Conservation (phyloP, 2,888 invertebrate genomes). For the Cheilosia variabilis region DNA sequence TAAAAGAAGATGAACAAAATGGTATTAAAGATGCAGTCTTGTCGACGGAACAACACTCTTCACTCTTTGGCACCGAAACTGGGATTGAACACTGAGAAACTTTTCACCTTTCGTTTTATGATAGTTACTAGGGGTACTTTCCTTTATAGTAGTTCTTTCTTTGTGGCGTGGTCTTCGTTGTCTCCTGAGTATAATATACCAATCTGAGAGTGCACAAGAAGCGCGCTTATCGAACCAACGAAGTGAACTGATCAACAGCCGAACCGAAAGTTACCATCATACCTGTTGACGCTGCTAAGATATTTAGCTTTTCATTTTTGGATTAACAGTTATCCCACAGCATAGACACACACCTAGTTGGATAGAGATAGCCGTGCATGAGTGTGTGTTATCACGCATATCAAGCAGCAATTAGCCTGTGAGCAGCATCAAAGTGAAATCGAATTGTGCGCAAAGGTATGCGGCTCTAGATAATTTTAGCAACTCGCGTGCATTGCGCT, state of each 20-base stretch:
- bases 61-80: constrained; percentile 70
- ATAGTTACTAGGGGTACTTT: constrained; percentile 59
- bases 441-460: constrained; percentile 75
- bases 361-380: constrained; percentile 11
- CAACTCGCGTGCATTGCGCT: constrained; percentile 17
- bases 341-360: constrained; percentile 66
- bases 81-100: constrained; percentile 69
- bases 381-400: constrained; percentile 21
- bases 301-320: constrained; percentile 74
- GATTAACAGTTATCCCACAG: constrained; percentile 72
- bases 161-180: constrained; percentile 12
- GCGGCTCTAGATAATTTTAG: constrained; percentile 47
- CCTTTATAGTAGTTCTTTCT: constrained; percentile 56
- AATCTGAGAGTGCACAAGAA: constrained; percentile 57
- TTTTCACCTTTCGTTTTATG: constrained; percentile 75
- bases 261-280: constrained; percentile 75
- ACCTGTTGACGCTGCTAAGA: constrained; percentile 72
- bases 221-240: constrained; percentile 73
- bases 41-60: constrained; percentile 54
- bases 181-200: constrained; percentile 16
- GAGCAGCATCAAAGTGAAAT: constrained; percentile 67
- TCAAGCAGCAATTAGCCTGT: constrained; percentile 18
- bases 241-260: constrained; percentile 74
- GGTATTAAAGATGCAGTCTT: background rate
- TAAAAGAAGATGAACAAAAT: constrained; percentile 9